These are phyloP conservation scores for Pantala flavescens DNA, from an alignment of 1,140 invertebrate species.

Conservation along the genomic window DNA sequence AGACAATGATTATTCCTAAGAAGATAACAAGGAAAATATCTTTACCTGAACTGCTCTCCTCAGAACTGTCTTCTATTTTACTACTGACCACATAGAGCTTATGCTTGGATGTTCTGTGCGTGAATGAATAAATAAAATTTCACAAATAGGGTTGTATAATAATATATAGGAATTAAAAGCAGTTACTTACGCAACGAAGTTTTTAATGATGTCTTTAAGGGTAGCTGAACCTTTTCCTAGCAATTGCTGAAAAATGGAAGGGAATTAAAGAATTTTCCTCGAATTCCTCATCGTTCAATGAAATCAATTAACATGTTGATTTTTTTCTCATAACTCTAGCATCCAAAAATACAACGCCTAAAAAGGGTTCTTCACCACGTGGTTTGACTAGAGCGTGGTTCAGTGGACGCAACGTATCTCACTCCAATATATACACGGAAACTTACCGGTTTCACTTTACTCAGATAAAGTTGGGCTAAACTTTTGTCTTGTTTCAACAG, in stretches of 20 bases:
- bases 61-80: conserved; percentile 31
- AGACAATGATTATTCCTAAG: too few species aligned
- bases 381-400: neutral
- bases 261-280: neutral
- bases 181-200: conserved; percentile 24
- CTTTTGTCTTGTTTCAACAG: conserved; percentile 43
- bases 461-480: conserved; percentile 45
- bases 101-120: neutral
- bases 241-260: conserved; percentile 29
- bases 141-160: neutral
- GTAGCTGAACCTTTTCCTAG: conserved; percentile 41
- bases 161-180: neutral
- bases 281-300: neutral
- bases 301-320: neutral
- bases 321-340: too few species aligned
- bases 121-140: neutral
- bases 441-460: conserved; percentile 50
- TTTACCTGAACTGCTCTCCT: conserved; percentile 35
- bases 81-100: neutral
- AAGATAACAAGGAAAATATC: too few species aligned
- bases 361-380: neutral
- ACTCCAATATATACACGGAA: neutral
- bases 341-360: too few species aligned
- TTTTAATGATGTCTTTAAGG: conserved; percentile 37
- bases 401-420: neutral